Percentiles rank a stretch among this genome's conserved stretches.
Evolutionary conservation across 1,140 invertebrate genomes (phyloP).

Genomic region (Notospermus geniculatus): DNA sequence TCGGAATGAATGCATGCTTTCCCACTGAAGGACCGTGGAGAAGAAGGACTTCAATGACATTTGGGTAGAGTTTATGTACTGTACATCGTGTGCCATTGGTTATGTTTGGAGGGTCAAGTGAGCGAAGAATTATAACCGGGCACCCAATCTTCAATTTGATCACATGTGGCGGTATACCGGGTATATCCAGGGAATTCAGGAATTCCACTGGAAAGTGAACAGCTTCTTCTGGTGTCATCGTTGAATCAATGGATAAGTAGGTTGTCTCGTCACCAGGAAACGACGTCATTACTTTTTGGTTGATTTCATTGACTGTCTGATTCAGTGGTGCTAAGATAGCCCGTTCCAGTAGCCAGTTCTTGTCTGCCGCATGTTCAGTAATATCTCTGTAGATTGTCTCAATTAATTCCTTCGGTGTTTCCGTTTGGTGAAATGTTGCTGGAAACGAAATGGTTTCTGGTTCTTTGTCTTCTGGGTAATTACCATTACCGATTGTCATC

Average conservation of each 20-base stretch:
- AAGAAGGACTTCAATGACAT: conserved; percentile 53
- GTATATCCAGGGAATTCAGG: conserved; percentile 35
- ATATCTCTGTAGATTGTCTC: conserved; percentile 13
- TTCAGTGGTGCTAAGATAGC: conserved; percentile 41
- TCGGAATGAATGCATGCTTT: conserved; percentile 28
- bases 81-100: conserved; percentile 17
- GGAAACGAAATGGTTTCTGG: conserved; percentile 16
- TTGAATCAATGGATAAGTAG: conserved; percentile 33
- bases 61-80: conserved; percentile 12
- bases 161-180: conserved; percentile 31
- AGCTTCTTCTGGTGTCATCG: conserved; percentile 37
- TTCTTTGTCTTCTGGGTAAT: not conserved
- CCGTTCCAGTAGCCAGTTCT: conserved; percentile 46
- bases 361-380: conserved; percentile 17
- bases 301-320: conserved; percentile 47
- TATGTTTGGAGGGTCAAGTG: conserved; percentile 48
- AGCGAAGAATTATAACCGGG: conserved; percentile 55
- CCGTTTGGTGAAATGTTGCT: not conserved
- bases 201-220: conserved; percentile 24
- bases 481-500: not conserved
- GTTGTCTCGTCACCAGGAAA: conserved; percentile 8
- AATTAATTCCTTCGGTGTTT: not conserved
- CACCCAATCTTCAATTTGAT: conserved; percentile 33
- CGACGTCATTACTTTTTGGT: conserved; percentile 20
- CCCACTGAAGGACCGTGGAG: conserved; percentile 53